phyloP scores from a whole-genome alignment of 2,888 invertebrate species.

The Eretmocerus hayati region DNA sequence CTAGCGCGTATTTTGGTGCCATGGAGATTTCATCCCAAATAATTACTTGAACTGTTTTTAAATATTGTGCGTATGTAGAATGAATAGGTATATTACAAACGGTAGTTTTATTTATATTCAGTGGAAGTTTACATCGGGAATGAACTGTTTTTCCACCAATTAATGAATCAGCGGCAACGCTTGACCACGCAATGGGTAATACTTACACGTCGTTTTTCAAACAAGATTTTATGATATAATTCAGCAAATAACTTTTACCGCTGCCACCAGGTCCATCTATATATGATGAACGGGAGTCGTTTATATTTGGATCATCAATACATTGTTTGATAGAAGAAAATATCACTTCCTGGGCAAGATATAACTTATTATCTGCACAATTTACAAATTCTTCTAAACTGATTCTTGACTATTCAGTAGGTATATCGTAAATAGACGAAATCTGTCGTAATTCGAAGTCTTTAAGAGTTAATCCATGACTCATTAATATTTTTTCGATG shows the following conservation, averaged over 20 bases:
- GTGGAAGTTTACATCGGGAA: slow-evolving; percentile 9
- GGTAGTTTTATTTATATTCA: slow-evolving; percentile 4
- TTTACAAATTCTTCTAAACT: not conserved
- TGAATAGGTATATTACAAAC: slow-evolving; percentile 8
- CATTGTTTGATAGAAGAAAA: not conserved
- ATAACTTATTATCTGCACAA: no score
- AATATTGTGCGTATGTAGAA: slow-evolving; percentile 2
- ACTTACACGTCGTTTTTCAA: no score
- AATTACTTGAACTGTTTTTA: slow-evolving; percentile 2
- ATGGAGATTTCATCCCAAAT: slow-evolving; percentile 21
- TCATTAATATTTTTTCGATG: slow-evolving; percentile 5
- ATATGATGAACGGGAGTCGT: slow-evolving; percentile 3
- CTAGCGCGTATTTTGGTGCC: slow-evolving; percentile 13
- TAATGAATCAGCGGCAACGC: slow-evolving; percentile 6
- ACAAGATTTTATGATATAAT: slow-evolving; percentile 1
- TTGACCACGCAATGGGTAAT: slow-evolving; percentile 5
- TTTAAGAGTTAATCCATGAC: slow-evolving; percentile 19
- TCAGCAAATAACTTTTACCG: slow-evolving; percentile 13
- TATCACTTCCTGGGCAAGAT: no score
- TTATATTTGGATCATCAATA: not conserved
- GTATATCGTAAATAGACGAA: slow-evolving; percentile 26
- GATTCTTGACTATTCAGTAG: no score
- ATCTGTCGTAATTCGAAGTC: slow-evolving; percentile 25
- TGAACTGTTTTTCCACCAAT: slow-evolving; percentile 1
- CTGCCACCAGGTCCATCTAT: slow-evolving; percentile 10